phyloP scores from a whole-genome alignment of 2,888 invertebrate genomes.

The Pseudanteris insignis region DNA sequence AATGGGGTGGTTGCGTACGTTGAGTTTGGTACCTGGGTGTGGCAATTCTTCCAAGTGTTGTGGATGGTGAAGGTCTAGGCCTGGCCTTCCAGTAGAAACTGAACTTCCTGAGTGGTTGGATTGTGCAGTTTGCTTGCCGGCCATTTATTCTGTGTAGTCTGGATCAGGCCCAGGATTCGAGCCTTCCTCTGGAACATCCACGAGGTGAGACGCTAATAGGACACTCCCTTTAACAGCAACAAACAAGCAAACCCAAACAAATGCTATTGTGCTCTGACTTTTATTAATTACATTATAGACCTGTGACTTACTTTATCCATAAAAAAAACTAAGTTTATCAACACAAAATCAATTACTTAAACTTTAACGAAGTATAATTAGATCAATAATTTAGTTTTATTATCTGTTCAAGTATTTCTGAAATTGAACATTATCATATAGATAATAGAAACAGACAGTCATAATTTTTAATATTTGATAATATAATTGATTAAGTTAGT shows the following conservation, averaged over 20 bases:
- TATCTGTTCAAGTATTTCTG: too few relatives aligned
- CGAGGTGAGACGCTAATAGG: constrained; percentile 63
- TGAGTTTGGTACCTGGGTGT: constrained; percentile 80
- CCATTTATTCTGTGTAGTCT: constrained; percentile 92
- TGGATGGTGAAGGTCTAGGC: constrained; percentile 89
- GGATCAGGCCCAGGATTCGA: constrained; percentile 89
- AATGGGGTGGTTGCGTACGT: constrained; percentile 74
- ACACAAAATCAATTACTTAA: too few relatives aligned
- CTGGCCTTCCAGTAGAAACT: constrained; percentile 71
- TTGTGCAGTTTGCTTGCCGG: constrained; percentile 72
- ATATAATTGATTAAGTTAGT: too few relatives aligned
- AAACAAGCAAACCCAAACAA: constrained; percentile 63
- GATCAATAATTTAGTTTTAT: too few relatives aligned
- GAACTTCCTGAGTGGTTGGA: constrained; percentile 65
- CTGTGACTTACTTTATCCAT: too few relatives aligned
- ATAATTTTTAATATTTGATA: too few relatives aligned
- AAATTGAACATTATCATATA: too few relatives aligned
- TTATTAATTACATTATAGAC: too few relatives aligned
- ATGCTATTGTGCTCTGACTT: constrained; percentile 53
- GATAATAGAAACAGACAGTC: too few relatives aligned
- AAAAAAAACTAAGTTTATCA: too few relatives aligned
- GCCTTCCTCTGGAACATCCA: constrained; percentile 76
- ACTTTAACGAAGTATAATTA: too few relatives aligned
- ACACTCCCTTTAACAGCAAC: constrained; percentile 64
- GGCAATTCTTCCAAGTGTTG: constrained; percentile 94